A percentile compares a stretch with the other conserved stretches of the same genome.
phyloP scores from a whole-genome alignment of 1,140 invertebrate species.

The Acyrthosiphon pisum region DNA sequence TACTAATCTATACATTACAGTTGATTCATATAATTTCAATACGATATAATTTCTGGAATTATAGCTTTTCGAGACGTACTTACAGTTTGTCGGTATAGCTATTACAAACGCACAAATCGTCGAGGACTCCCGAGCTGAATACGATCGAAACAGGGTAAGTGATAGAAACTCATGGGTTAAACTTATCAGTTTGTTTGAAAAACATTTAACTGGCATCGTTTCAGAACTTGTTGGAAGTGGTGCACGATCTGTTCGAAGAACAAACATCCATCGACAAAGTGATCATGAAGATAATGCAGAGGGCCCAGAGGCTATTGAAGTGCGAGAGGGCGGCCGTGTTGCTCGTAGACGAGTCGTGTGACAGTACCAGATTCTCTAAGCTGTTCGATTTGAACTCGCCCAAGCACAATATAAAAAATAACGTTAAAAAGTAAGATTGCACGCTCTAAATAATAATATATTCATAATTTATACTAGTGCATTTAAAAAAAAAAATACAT shows the following conservation, averaged over 20 bases:
- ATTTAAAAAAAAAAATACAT: too few relatives aligned
- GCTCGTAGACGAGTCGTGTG: constrained; percentile 63
- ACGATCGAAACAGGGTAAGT: constrained; percentile 66
- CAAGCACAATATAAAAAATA: background rate
- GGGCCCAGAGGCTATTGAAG: constrained; percentile 65
- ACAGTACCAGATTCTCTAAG: constrained; percentile 62
- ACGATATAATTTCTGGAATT: constrained; percentile 55
- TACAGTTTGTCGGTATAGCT: constrained; percentile 67
- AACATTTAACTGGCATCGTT: background rate
- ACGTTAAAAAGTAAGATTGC: constrained; percentile 20
- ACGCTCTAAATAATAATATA: too few relatives aligned
- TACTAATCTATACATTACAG: background rate
- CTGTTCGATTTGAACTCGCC: constrained; percentile 63
- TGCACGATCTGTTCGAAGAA: constrained; percentile 67
- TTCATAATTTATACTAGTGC: too few relatives aligned
- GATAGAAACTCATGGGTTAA: background rate
- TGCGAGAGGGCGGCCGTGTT: constrained; percentile 66
- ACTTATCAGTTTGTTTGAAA: background rate
- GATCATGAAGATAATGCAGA: constrained; percentile 66
- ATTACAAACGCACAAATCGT: constrained; percentile 66
- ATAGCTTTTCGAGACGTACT: constrained; percentile 66
- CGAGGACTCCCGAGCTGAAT: constrained; percentile 65
- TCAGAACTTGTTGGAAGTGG: constrained; percentile 66
- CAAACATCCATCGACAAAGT: constrained; percentile 67
- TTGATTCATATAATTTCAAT: background rate